phyloP scores from a whole-genome alignment of 2,888 invertebrate genomes.

The Zootermopsis nevadensis region DNA sequence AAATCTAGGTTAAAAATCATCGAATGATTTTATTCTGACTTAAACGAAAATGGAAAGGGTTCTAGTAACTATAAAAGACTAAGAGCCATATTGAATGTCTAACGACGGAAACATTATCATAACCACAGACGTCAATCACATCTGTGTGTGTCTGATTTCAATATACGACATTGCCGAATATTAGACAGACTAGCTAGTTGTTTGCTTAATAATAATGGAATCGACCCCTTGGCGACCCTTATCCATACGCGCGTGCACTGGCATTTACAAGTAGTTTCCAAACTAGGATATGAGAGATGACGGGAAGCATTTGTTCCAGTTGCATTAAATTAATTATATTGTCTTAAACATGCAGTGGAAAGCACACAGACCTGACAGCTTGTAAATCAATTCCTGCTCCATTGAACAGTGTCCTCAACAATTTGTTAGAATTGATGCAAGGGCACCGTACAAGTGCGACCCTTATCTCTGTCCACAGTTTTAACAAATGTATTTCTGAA shows the following conservation, averaged over 20 bases:
- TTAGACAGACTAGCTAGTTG: not conserved
- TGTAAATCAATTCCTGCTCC: conserved; percentile 6
- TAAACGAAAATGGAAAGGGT: too few relatives aligned
- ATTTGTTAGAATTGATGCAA: not conserved
- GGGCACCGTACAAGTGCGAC: too few relatives aligned
- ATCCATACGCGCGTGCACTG: conserved; percentile 14
- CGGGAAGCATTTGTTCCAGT: conserved; percentile 20
- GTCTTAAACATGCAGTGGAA: not conserved
- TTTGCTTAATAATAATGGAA: conserved; percentile 7
- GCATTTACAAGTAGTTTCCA: conserved; percentile 19
- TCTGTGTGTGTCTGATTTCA: not conserved
- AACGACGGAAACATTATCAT: too few relatives aligned
- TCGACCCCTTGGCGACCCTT: not conserved
- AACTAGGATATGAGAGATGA: not conserved
- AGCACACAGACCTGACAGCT: not conserved
- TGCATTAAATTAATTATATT: conserved; percentile 25
- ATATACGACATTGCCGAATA: not conserved
- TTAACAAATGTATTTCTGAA: too few relatives aligned
- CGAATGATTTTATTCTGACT: too few relatives aligned
- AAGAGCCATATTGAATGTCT: too few relatives aligned
- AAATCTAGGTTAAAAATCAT: too few relatives aligned
- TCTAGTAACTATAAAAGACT: too few relatives aligned
- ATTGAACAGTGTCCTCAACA: not conserved
- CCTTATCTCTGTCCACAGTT: too few relatives aligned
- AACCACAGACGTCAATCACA: not conserved